These are phyloP conservation scores for Osmoderma eremita DNA, from an alignment of 2,888 invertebrate genomes.

Conservation along the genomic window DNA sequence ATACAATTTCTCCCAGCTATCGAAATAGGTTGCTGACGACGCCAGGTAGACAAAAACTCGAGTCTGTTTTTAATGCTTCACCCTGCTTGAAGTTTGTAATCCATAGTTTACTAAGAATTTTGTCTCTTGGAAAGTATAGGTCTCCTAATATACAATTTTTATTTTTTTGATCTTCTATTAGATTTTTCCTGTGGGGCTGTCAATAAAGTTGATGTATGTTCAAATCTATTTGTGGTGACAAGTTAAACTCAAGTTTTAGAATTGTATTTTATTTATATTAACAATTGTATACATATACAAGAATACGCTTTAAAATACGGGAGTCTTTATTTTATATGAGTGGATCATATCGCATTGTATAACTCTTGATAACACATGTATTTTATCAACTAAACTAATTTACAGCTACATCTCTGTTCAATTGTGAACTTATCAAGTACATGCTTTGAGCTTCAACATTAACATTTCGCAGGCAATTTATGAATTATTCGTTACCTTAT, in stretches of 20 bases:
- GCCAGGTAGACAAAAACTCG: no score
- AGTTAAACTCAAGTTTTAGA: not conserved
- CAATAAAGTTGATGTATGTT: not conserved
- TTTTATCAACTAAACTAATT: slow-evolving; percentile 13
- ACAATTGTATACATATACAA: slow-evolving; percentile 42
- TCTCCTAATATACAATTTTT: no score
- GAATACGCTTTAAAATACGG: slow-evolving; percentile 41
- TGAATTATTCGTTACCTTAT: no score
- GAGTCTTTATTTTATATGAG: slow-evolving; percentile 36
- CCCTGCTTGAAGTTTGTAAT: no score
- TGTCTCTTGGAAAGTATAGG: no score
- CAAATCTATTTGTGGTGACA: not conserved
- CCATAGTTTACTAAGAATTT: no score
- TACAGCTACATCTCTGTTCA: not conserved
- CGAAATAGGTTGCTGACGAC: no score
- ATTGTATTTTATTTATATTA: slow-evolving; percentile 38
- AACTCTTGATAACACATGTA: slow-evolving; percentile 8
- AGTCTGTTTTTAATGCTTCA: no score
- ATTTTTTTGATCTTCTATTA: no score
- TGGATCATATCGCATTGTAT: slow-evolving; percentile 15
- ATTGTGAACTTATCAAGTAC: slow-evolving; percentile 11
- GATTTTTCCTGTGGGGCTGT: no score
- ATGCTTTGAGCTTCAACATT: slow-evolving; percentile 23
- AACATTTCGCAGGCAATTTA: slow-evolving; percentile 6
- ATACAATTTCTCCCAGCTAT: no score